Evolutionary conservation across 2,113 vertebrate species (phyloP).

Genomic region (Ondatra zibethicus): DNA sequence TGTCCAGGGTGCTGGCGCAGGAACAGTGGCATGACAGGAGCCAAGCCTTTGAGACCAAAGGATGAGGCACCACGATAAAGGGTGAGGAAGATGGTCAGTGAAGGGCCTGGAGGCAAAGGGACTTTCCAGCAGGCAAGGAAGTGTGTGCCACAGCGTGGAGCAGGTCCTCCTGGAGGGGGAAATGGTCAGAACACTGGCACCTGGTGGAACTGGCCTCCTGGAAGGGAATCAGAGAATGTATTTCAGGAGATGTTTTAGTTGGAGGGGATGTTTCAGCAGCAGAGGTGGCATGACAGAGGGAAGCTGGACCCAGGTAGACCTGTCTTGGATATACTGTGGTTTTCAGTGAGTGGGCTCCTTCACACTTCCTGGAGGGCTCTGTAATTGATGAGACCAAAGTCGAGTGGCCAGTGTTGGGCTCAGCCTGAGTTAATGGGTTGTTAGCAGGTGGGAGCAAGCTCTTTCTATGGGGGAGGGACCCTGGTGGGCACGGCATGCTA

Average conservation of each 20-base stretch:
- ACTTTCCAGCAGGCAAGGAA: not conserved
- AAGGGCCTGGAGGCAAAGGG: not conserved
- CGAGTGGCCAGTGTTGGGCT: not conserved
- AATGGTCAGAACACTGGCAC: not conserved
- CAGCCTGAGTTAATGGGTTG: not conserved
- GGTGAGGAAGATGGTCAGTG: not conserved
- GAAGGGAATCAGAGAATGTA: not conserved
- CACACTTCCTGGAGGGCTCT: not conserved
- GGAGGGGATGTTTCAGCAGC: not conserved
- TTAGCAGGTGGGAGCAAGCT: not conserved
- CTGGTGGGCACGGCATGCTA: not conserved
- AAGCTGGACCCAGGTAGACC: not conserved
- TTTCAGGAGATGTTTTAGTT: too few relatives aligned
- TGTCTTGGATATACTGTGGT: not conserved
- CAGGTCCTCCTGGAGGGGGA: not conserved
- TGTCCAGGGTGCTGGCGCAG: not conserved
- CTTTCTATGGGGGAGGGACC: not conserved
- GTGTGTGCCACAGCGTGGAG: not conserved
- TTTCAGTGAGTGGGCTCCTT: not conserved
- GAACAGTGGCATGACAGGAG: too few relatives aligned
- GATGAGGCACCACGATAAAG: not conserved
- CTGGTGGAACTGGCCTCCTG: too few relatives aligned
- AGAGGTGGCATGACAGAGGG: not conserved
- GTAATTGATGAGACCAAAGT: not conserved
- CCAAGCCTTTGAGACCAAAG: not conserved